Percentiles rank a stretch among this genome's conserved stretches.
These are phyloP conservation scores for Sylvicola cinctus DNA, from an alignment of 2,888 invertebrate genomes.

Conservation along the genomic window DNA sequence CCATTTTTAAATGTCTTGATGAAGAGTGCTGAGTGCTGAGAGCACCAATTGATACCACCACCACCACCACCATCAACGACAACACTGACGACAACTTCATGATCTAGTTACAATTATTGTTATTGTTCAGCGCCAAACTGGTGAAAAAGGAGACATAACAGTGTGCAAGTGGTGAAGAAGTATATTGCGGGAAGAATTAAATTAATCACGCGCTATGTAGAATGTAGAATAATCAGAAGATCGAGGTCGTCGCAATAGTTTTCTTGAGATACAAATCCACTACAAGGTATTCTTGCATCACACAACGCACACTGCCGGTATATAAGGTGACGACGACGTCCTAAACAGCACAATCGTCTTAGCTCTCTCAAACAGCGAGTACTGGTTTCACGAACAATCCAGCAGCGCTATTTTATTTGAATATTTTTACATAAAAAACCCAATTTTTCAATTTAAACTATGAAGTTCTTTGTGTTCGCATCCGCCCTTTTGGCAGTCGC, in stretches of 20 bases:
- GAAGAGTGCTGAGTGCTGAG: too few relatives aligned
- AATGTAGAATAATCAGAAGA: conserved; percentile 1
- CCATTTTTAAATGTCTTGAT: too few relatives aligned
- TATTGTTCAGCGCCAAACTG: too few relatives aligned
- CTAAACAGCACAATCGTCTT: conserved; percentile 8
- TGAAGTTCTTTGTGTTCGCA: conserved; percentile 17
- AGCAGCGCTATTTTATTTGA: conserved; percentile 3
- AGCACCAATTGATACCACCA: too few relatives aligned
- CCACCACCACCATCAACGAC: too few relatives aligned
- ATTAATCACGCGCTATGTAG: too few relatives aligned
- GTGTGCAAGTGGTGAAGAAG: too few relatives aligned
- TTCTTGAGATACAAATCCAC: background rate
- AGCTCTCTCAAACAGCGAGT: conserved; percentile 13
- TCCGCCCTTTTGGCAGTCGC: conserved; percentile 13
- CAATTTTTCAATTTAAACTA: conserved; percentile 8
- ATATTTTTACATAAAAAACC: background rate
- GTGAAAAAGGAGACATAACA: too few relatives aligned
- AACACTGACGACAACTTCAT: too few relatives aligned
- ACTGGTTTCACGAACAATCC: conserved; percentile 9
- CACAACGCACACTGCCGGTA: background rate
- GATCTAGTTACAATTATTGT: too few relatives aligned
- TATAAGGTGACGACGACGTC: conserved; percentile 5
- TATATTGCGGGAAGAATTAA: too few relatives aligned
- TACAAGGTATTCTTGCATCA: background rate
- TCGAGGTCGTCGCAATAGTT: conserved; percentile 1